A percentile compares a stretch with the other conserved stretches of the same genome.
Conservation (phyloP, 2,113 vertebrate genomes). For the Aspiorhynchus laticeps region DNA sequence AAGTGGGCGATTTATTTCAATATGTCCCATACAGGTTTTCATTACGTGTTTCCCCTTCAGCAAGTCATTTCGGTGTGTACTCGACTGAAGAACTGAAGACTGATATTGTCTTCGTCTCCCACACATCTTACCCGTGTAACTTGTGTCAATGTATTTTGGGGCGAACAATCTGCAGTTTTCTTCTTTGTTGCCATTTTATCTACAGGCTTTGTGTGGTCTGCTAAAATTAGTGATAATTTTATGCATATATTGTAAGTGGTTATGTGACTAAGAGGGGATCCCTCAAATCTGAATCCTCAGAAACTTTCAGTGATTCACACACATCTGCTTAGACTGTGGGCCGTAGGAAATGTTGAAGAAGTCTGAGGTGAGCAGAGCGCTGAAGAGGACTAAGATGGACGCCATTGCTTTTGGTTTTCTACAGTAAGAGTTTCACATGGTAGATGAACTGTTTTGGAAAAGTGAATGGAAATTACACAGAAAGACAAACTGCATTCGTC, state of each 20-base stretch:
- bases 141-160: background rate
- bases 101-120: constrained; percentile 4
- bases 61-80: constrained; percentile 38
- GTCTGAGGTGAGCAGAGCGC: background rate
- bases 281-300: constrained; percentile 36
- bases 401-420: constrained; percentile 6
- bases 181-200: constrained; percentile 3
- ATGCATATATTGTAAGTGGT: background rate
- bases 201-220: background rate
- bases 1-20: constrained; percentile 45
- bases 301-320: constrained; percentile 43
- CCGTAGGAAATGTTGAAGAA: constrained; percentile 12
- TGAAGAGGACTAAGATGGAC: constrained; percentile 31
- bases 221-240: background rate
- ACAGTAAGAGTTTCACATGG: constrained; percentile 2
- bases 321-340: constrained; percentile 19
- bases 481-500: background rate
- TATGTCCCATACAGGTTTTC: constrained; percentile 21
- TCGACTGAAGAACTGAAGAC: background rate
- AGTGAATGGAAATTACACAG: constrained; percentile 20
- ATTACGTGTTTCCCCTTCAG: constrained; percentile 37
- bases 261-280: constrained; percentile 46
- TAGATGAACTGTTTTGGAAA: constrained; percentile 1
- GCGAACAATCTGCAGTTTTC: background rate
- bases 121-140: background rate